Evolutionary conservation across 2,113 vertebrate species (phyloP), one percentile per base, ranked within the genome.

Genomic region (Petrocephalus microphthalmus): DNA sequence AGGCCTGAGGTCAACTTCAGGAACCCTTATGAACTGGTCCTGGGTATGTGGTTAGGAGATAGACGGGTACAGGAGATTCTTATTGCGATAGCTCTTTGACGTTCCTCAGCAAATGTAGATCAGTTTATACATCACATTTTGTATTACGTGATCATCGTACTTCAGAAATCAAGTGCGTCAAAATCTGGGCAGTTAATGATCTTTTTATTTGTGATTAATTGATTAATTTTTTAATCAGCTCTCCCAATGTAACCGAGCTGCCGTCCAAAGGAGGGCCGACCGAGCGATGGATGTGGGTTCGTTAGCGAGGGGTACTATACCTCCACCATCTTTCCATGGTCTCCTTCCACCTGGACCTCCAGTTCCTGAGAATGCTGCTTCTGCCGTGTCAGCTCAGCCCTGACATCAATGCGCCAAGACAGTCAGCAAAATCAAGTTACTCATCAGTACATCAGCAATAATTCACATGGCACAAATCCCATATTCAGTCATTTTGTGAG

Each of bases 371-470:
- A 95, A 2, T 93, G 95, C 88, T 96, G 96, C 93, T 97, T 99
- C 84, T 98, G 97, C 85, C 94, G 96, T 92, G 87, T 96, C 92
- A 98, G 92, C 89, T 99, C 97, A 56, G 93, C 94, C 92, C 98
- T 99, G 90, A 92, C 91, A 94, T 0, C 33, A n/a, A 91, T 53
- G 42, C 25, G 20, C 37, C 85, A n/a, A 52, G 49, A 88, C 25
- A 47, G 37, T 87, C 81, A 42, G 81, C n/a, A 7, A 78, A 2
- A 37, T 25, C 2, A 15, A 37, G n/a, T 85, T 7, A 22, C 49
- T 56, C 33, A n/a, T 7, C 22, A 20, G 51, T n/a, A n/a, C 20
- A 74, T 37, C n/a, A 74, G 2, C 20, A 57, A 20, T 4, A 3
- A 17, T 20, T 22, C 7, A 20, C 20, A 20, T 54, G 13, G 52